These are phyloP conservation scores for Phymorhynchus buccinoides DNA, from an alignment of 1,140 invertebrate genomes.

Conservation along the genomic window DNA sequence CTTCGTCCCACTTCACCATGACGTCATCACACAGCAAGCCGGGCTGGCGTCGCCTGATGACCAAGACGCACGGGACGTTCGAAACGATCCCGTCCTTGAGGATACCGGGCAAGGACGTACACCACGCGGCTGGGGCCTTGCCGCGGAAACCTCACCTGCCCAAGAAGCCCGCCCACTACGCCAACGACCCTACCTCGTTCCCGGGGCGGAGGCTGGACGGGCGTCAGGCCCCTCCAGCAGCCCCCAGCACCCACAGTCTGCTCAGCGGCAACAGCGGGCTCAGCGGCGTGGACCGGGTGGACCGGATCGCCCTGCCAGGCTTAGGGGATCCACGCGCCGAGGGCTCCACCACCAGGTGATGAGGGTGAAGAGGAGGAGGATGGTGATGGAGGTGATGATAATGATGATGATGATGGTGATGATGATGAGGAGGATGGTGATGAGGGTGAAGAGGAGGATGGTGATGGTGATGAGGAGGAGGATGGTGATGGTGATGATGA, in stretches of 20 bases:
- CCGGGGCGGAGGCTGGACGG: slow-evolving; percentile 18
- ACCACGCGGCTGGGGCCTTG: background rate
- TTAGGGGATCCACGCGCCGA: background rate
- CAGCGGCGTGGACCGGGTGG: background rate
- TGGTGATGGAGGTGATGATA: too few species aligned
- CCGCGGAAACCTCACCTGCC: background rate
- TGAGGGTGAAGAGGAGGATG: too few species aligned
- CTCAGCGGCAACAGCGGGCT: slow-evolving; percentile 23
- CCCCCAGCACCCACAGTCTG: background rate
- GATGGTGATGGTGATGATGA: too few species aligned
- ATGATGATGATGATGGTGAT: too few species aligned
- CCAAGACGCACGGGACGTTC: background rate
- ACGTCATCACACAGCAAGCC: background rate
- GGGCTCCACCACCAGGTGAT: background rate
- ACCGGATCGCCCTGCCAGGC: background rate
- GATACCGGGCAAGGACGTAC: background rate
- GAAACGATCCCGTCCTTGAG: background rate
- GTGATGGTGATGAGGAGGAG: too few species aligned
- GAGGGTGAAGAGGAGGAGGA: too few species aligned
- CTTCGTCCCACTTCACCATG: background rate
- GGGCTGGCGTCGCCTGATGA: background rate
- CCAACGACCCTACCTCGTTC: slow-evolving; percentile 11
- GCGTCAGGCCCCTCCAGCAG: too few species aligned
- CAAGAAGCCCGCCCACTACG: slow-evolving; percentile 16
- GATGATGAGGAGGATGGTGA: too few species aligned